Conservation (phyloP, 2,888 invertebrate species). For the Ormyrus thymus region DNA sequence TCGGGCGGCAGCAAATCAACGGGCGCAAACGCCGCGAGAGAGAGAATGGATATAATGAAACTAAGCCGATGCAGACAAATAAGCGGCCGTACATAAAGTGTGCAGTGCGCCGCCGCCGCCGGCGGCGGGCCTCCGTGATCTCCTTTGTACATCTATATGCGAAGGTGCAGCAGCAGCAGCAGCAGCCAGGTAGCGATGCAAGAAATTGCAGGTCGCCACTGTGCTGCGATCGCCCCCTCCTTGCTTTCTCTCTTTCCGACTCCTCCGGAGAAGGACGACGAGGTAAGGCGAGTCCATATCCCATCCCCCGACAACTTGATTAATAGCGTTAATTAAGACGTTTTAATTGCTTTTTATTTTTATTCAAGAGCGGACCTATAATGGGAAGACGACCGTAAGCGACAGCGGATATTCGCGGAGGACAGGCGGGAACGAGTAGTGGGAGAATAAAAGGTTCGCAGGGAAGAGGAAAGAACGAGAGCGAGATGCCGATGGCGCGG, state of each 20-base stretch:
- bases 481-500: no score
- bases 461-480: no score
- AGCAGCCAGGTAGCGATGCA: constrained; percentile 57
- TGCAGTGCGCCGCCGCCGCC: neutral
- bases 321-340: constrained; percentile 79
- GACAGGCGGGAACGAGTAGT: no score
- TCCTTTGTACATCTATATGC: neutral
- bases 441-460: no score
- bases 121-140: neutral
- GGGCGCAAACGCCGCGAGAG: neutral
- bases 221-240: constrained; percentile 21
- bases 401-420: no score
- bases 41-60: constrained; percentile 22
- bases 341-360: constrained; percentile 77
- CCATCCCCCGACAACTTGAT: constrained; percentile 76
- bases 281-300: constrained; percentile 57
- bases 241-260: neutral
- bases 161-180: neutral
- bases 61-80: constrained; percentile 46
- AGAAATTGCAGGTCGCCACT: constrained; percentile 63
- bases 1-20: no score
- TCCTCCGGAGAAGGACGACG: constrained; percentile 51
- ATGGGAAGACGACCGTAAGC: constrained; percentile 58
- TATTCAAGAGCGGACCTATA: constrained; percentile 66
- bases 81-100: constrained; percentile 26